These are phyloP conservation scores for Excalfactoria chinensis DNA, from an alignment of 2,113 vertebrate species.

Conservation along the genomic window DNA sequence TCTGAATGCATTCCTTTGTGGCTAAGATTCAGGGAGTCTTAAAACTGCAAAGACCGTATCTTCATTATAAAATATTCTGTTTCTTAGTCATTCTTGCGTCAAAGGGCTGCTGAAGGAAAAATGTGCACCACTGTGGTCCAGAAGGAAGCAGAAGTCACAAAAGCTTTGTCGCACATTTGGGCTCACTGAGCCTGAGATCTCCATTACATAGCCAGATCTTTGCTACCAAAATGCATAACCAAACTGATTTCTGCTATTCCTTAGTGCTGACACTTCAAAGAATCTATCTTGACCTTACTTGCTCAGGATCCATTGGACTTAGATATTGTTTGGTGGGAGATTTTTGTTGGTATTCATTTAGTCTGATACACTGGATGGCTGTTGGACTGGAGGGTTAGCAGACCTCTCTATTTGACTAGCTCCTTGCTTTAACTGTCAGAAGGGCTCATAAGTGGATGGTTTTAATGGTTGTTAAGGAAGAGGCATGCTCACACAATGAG, in stretches of 20 bases:
- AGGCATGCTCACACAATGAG: not conserved
- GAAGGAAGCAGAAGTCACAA: not conserved
- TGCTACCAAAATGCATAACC: not conserved
- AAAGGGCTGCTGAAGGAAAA: conserved; percentile 17
- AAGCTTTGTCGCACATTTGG: not conserved
- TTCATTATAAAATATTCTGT: conserved; percentile 34
- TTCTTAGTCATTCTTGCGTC: conserved; percentile 24
- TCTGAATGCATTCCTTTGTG: conserved; percentile 67
- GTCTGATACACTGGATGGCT: not conserved
- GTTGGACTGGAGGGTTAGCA: not conserved
- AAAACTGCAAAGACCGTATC: not conserved
- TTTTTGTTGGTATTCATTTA: not conserved
- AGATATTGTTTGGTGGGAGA: not conserved
- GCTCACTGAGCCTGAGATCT: not conserved
- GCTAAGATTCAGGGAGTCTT: conserved; percentile 21
- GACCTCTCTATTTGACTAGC: not conserved
- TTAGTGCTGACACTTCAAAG: not conserved
- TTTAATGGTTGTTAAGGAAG: conserved; percentile 5
- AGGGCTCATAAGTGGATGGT: not conserved
- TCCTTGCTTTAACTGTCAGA: not conserved
- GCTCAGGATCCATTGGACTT: not conserved
- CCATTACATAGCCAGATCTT: not conserved
- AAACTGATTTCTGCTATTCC: not conserved
- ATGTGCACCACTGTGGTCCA: not conserved
- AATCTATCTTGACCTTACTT: not conserved